Percentiles rank a stretch among this genome's conserved stretches.
phyloP scores from a whole-genome alignment of 2,797 vertebrate genomes.

The Liasis olivaceus region DNA sequence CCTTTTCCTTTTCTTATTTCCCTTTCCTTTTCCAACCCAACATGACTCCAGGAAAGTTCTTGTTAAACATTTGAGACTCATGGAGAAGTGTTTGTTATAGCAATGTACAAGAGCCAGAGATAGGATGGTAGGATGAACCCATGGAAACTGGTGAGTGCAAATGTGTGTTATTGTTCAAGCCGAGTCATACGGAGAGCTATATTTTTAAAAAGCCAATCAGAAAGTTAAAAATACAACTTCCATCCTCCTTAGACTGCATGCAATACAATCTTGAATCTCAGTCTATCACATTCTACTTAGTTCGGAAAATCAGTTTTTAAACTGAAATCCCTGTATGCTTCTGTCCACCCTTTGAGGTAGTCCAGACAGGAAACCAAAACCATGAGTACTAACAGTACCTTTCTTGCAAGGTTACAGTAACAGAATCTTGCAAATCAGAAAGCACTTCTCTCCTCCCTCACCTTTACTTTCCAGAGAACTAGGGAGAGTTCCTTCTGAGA shows the following conservation, averaged over 20 bases:
- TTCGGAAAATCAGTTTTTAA: not conserved
- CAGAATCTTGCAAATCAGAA: no score
- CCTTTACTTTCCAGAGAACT: no score
- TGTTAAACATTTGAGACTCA: not conserved
- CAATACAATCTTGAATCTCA: not conserved
- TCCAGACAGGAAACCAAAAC: no score
- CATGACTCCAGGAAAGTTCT: not conserved
- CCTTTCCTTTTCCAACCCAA: not conserved
- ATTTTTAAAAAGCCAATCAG: not conserved
- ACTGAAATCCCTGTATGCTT: not conserved
- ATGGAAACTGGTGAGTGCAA: slow-evolving; percentile 34
- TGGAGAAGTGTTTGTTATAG: slow-evolving; percentile 33
- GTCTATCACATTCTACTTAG: not conserved
- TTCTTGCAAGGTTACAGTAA: no score
- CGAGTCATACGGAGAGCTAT: slow-evolving; percentile 45
- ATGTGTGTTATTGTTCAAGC: slow-evolving; percentile 52
- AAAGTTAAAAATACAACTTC: not conserved
- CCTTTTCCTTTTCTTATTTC: not conserved
- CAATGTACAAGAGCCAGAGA: slow-evolving; percentile 65
- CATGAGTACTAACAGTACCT: no score
- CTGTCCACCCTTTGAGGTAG: no score
- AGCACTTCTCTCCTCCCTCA: no score
- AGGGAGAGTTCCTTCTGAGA: no score
- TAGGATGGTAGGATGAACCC: slow-evolving; percentile 64
- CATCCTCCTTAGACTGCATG: not conserved